Conservation (phyloP, 2,113 vertebrate genomes). For the Cynopterus brachyotis region DNA sequence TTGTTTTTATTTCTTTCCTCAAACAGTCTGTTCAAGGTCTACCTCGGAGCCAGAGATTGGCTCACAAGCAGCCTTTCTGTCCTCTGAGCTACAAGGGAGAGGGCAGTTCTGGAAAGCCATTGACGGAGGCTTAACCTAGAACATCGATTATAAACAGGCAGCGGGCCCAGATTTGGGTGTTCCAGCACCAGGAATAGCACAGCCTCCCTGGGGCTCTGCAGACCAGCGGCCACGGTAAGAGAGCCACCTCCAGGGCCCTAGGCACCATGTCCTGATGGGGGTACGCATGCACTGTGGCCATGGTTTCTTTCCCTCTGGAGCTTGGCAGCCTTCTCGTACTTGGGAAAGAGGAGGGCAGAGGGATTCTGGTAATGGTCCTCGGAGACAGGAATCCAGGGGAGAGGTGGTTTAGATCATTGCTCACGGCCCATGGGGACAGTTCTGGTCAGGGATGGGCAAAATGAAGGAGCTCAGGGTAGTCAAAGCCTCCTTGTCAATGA, state of each 20-base stretch:
- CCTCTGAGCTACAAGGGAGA: neutral
- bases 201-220: neutral
- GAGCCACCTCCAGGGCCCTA: neutral
- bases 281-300: accelerated
- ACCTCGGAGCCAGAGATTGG: neutral
- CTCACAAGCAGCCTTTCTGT: neutral
- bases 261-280: neutral
- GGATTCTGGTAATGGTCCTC: neutral
- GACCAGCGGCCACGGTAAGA: neutral
- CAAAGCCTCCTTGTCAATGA: neutral
- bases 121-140: neutral
- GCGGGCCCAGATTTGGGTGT: neutral
- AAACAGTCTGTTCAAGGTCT: conserved; percentile 21
- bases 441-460: neutral
- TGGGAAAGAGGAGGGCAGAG: neutral
- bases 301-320: neutral
- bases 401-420: neutral
- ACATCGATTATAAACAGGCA: neutral
- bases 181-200: neutral
- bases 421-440: neutral
- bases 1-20: conserved; percentile 25
- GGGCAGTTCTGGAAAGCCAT: neutral
- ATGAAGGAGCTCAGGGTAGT: neutral
- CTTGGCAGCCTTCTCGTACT: neutral
- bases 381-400: neutral